A percentile compares a stretch with the other conserved stretches of the same genome.
Conservation (phyloP, 2,888 invertebrate genomes). For the Caenorhabditis uteleia region DNA sequence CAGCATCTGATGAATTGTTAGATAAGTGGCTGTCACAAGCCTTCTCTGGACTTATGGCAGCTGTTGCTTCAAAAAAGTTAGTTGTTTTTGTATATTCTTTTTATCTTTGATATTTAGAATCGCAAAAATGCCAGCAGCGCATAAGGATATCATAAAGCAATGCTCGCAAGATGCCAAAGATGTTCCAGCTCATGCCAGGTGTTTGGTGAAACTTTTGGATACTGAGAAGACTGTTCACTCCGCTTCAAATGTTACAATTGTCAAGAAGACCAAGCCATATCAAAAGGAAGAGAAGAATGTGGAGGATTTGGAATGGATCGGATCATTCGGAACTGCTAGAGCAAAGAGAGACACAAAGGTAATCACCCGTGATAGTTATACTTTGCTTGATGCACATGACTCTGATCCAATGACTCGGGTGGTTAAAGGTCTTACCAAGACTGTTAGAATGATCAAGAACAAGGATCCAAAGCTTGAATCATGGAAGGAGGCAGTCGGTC, state of each 20-base stretch:
- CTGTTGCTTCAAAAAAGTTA: conserved; percentile 57
- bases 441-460: conserved; percentile 51
- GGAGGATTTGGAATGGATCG: conserved; percentile 46
- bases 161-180: conserved; percentile 58
- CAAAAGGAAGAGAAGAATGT: conserved; percentile 15
- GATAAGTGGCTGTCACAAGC: conserved; percentile 66
- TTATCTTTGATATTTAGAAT: conserved; percentile 4
- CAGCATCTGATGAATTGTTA: conserved; percentile 52
- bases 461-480: conserved; percentile 30
- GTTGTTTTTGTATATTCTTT: conserved; percentile 1
- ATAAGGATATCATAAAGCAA: conserved; percentile 25
- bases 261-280: conserved; percentile 9
- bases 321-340: conserved; percentile 51
- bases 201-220: conserved; percentile 52
- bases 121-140: conserved; percentile 18
- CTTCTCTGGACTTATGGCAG: conserved; percentile 63
- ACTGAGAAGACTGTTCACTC: conserved; percentile 26
- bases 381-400: conserved; percentile 32
- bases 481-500: conserved; percentile 47
- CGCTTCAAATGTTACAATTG: not conserved
- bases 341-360: conserved; percentile 41
- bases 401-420: conserved; percentile 43
- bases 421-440: conserved; percentile 48
- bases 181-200: conserved; percentile 56
- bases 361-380: conserved; percentile 35